Percentiles rank a stretch among this genome's conserved stretches.
phyloP scores from a whole-genome alignment of 2,113 vertebrate genomes.

The Erythrocercus mccallii region DNA sequence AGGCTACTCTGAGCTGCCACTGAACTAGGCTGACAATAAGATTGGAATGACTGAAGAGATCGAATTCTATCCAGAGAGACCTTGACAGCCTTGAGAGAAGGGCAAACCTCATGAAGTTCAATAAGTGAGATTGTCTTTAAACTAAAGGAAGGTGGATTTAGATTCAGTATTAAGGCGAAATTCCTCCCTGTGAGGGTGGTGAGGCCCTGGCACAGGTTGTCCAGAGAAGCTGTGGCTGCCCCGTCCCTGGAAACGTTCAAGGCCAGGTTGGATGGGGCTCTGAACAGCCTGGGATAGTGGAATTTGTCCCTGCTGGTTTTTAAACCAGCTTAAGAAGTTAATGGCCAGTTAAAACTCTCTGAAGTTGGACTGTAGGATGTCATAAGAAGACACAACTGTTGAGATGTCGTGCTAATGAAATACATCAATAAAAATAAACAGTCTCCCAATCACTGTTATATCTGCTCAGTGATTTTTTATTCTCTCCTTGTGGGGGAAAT shows the following conservation, averaged over 20 bases:
- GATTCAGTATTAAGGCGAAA: not conserved
- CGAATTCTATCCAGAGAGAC: not conserved
- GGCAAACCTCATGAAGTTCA: not conserved
- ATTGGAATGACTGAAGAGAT: not conserved
- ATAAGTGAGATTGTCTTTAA: not conserved
- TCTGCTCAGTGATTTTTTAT: not conserved
- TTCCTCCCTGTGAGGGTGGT: not conserved
- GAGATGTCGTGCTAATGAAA: not conserved
- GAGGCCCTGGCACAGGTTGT: not conserved
- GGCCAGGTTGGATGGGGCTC: not conserved
- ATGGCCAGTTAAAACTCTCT: not conserved
- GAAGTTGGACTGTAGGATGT: not conserved
- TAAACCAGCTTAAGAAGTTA: not conserved
- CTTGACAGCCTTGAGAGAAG: not conserved
- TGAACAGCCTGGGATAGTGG: not conserved
- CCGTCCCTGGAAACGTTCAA: not conserved
- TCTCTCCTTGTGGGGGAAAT: not conserved
- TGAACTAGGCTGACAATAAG: not conserved
- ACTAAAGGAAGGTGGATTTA: not conserved
- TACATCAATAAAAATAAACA: not conserved
- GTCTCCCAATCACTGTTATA: not conserved
- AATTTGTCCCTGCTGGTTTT: not conserved
- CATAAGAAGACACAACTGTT: not conserved
- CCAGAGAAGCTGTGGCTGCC: not conserved
- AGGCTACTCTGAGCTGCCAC: not conserved